Conservation (phyloP, 2,113 vertebrate species). For the Motacilla tschutschensis region DNA sequence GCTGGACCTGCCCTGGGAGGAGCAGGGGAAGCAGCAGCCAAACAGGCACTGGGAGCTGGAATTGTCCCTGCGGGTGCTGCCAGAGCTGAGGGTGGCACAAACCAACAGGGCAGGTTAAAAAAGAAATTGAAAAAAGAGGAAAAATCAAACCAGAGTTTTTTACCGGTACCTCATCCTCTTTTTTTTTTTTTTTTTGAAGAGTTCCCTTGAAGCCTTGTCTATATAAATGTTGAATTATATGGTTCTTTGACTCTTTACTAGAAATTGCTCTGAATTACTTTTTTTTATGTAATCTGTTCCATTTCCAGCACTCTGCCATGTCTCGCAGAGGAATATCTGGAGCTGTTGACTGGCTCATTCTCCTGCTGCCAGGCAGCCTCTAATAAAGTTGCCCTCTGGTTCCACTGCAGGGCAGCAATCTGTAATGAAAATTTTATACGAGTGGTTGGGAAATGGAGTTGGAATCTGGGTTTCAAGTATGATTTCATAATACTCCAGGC, state of each 20-base stretch:
- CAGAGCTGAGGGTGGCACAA: not conserved
- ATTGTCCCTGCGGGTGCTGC: not conserved
- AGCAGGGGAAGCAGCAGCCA: not conserved
- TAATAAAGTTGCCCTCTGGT: slow-evolving; percentile 46
- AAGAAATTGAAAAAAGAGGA: not conserved
- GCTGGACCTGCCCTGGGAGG: not conserved
- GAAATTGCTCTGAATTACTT: slow-evolving; percentile 45
- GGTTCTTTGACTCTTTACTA: slow-evolving; percentile 31
- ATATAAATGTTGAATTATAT: slow-evolving; percentile 48
- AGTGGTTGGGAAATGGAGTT: not conserved
- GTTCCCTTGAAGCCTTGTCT: slow-evolving; percentile 42
- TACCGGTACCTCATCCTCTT: not conserved
- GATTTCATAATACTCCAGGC: not conserved
- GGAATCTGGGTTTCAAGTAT: not conserved
- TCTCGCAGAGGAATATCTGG: slow-evolving; percentile 21
- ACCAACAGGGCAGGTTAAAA: not conserved
- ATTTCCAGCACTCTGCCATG: slow-evolving; percentile 31
- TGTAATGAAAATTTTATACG: slow-evolving; percentile 17
- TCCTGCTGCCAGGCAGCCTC: slow-evolving; percentile 12
- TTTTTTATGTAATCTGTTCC: slow-evolving; percentile 39
- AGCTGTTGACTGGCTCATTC: slow-evolving; percentile 19
- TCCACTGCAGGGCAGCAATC: slow-evolving; percentile 24
- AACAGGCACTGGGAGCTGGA: not conserved
- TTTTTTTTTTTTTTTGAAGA: not conserved
- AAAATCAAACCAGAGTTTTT: not conserved